Conservation (phyloP, 2,888 invertebrate species). For the Theodoxus fluviatilis region DNA sequence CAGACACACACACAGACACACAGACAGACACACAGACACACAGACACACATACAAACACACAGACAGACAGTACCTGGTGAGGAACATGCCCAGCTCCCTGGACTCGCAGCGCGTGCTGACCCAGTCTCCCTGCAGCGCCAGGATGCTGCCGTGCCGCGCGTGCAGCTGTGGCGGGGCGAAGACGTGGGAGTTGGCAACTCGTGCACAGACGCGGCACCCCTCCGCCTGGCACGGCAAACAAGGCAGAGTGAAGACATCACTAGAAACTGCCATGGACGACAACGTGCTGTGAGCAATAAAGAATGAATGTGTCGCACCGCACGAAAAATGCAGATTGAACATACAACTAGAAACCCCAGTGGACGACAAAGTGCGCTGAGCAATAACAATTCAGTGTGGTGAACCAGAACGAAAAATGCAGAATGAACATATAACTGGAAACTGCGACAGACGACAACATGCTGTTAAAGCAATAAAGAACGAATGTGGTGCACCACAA, state of each 20-base stretch:
- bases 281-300: background rate
- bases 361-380: too few relatives aligned
- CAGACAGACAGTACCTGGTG: slow-evolving; percentile 56
- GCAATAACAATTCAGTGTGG: too few relatives aligned
- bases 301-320: background rate
- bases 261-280: background rate
- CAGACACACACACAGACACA: slow-evolving; percentile 21
- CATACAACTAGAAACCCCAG: too few relatives aligned
- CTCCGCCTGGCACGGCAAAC: slow-evolving; percentile 42
- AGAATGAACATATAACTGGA: too few relatives aligned
- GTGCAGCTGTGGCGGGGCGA: slow-evolving; percentile 68
- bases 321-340: too few relatives aligned
- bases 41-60: slow-evolving; percentile 3
- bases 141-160: slow-evolving; percentile 66
- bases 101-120: slow-evolving; percentile 70
- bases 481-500: too few relatives aligned
- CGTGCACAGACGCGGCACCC: slow-evolving; percentile 64
- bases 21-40: slow-evolving; percentile 13
- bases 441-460: too few relatives aligned
- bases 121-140: slow-evolving; percentile 70
- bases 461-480: too few relatives aligned
- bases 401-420: slow-evolving; percentile 33
- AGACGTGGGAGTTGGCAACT: slow-evolving; percentile 65
- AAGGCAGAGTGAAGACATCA: background rate
- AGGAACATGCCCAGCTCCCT: slow-evolving; percentile 70